phyloP scores from a whole-genome alignment of 1,140 invertebrate genomes.

The Acromyrmex echinatior region DNA sequence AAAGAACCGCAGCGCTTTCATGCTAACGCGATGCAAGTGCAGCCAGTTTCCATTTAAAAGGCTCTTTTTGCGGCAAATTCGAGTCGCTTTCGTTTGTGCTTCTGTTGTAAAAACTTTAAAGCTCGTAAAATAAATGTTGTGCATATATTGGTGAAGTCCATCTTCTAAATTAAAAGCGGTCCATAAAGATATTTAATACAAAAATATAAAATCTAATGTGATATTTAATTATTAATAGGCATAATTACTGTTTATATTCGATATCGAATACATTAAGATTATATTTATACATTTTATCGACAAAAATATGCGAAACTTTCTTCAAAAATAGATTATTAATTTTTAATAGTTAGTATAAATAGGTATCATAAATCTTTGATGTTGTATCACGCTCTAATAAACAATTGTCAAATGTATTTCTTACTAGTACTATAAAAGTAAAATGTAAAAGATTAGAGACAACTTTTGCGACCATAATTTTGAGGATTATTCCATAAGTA shows the following conservation, averaged over 20 bases:
- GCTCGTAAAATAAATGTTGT: constrained; percentile 47
- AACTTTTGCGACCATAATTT: not conserved
- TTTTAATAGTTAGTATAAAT: not conserved
- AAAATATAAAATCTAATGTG: not conserved
- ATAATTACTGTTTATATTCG: not conserved
- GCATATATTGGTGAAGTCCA: not conserved
- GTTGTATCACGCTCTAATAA: not conserved
- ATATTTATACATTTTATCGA: not conserved
- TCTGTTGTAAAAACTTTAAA: constrained; percentile 54
- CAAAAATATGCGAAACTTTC: not conserved
- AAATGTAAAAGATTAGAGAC: not conserved
- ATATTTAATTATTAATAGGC: not conserved
- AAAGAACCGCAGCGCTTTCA: constrained; percentile 55
- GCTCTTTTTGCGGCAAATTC: constrained; percentile 58
- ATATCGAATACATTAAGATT: not conserved
- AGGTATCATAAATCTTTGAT: not conserved
- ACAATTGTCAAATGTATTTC: not conserved
- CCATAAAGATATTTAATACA: constrained; percentile 27
- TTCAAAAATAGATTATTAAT: not conserved
- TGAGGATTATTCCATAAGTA: not conserved
- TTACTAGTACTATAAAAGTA: not conserved
- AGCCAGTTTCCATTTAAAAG: constrained; percentile 57
- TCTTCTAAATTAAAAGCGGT: constrained; percentile 36
- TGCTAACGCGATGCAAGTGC: constrained; percentile 54
- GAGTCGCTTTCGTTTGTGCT: constrained; percentile 55